Conservation (phyloP, 2,888 invertebrate genomes). For the Boloria selene region DNA sequence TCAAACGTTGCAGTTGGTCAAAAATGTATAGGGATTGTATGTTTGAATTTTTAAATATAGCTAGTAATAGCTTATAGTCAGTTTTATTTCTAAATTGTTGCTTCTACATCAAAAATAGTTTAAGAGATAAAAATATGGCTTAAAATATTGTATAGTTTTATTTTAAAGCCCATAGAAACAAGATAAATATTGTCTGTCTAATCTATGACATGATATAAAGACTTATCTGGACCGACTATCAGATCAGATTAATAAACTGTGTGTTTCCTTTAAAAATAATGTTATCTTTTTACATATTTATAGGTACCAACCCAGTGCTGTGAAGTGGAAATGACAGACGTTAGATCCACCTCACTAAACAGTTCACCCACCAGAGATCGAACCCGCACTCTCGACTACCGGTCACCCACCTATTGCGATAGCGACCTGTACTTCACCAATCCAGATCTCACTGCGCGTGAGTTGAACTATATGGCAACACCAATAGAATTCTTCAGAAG, state of each 20-base stretch:
- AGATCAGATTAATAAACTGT: no score
- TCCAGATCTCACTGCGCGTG: conserved; percentile 50
- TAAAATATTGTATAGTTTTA: not conserved
- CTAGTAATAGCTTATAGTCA: no score
- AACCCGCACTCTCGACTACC: conserved; percentile 48
- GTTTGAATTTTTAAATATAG: no score
- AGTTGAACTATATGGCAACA: conserved; percentile 61
- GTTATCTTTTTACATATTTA: not conserved
- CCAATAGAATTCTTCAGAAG: conserved; percentile 57
- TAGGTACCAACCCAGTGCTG: conserved; percentile 67
- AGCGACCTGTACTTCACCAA: conserved; percentile 53
- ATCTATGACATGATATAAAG: no score
- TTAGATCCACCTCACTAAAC: conserved; percentile 50
- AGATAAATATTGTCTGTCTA: no score
- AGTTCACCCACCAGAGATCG: conserved; percentile 50
- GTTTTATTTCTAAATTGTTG: no score
- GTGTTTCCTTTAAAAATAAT: not conserved
- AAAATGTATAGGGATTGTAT: no score
- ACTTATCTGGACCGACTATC: no score
- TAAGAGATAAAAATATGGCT: no score
- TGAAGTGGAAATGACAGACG: conserved; percentile 67
- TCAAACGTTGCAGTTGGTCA: no score
- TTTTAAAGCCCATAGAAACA: no score
- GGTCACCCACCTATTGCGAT: conserved; percentile 62
- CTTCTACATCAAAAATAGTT: no score